These are phyloP conservation scores for Lithobates sylvaticus DNA, from an alignment of 2,797 vertebrate genomes.

Conservation along the genomic window DNA sequence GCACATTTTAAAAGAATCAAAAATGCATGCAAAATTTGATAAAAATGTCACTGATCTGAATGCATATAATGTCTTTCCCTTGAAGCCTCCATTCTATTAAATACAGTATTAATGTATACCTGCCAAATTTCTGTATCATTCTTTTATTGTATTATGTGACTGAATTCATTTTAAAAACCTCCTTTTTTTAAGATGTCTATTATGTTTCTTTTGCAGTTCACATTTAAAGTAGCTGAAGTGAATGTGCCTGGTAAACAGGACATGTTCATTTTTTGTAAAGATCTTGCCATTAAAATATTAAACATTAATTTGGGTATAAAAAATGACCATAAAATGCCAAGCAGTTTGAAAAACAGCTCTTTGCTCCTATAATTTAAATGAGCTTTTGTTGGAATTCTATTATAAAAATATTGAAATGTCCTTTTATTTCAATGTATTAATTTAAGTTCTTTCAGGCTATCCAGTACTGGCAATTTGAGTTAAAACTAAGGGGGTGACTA, in stretches of 20 bases:
- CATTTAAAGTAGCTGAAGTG: constrained; percentile 27
- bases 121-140: constrained; percentile 40
- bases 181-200: constrained; percentile 47
- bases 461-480: too few relatives aligned
- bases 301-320: constrained; percentile 1
- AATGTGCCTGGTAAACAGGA: constrained; percentile 7
- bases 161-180: constrained; percentile 52
- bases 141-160: constrained; percentile 55
- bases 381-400: not conserved
- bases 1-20: constrained; percentile 56
- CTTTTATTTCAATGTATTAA: not conserved
- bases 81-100: constrained; percentile 44
- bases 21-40: constrained; percentile 61
- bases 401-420: not conserved
- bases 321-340: not conserved
- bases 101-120: constrained; percentile 50
- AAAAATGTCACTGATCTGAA: constrained; percentile 61
- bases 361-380: not conserved
- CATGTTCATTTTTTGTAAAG: not conserved
- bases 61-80: constrained; percentile 55
- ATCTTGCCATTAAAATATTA: constrained; percentile 17
- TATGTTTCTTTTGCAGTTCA: constrained; percentile 49
- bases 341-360: not conserved
- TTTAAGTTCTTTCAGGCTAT: too few relatives aligned
- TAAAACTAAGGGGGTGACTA: too few relatives aligned